Percentiles rank a stretch among this genome's conserved stretches.
Conservation (phyloP, 2,888 invertebrate genomes). For the Drosophila paranaensis region DNA sequence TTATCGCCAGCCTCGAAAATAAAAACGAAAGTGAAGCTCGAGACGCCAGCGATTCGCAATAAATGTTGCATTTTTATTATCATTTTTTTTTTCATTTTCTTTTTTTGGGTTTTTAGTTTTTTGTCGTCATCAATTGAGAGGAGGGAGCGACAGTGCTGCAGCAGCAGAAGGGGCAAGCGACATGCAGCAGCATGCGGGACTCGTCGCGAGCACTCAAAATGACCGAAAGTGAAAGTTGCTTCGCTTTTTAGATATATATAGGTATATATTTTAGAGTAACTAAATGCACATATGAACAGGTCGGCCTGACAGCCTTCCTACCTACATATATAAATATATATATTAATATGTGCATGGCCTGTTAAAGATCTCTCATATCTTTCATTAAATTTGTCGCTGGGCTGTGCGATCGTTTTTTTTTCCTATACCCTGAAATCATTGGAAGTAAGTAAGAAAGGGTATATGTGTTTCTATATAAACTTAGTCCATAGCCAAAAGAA, state of each 20-base stretch:
- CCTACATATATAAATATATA: background rate
- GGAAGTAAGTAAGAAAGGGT: too few species aligned
- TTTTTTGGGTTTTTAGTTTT: conserved; percentile 21
- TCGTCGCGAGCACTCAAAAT: conserved; percentile 51
- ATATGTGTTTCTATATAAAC: background rate
- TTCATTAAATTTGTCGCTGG: conserved; percentile 59
- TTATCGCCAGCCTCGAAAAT: conserved; percentile 36
- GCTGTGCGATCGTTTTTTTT: conserved; percentile 33
- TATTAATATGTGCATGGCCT: conserved; percentile 10
- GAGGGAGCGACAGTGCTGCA: conserved; percentile 8
- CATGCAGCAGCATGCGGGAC: conserved; percentile 23
- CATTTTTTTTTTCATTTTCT: conserved; percentile 42
- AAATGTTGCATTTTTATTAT: conserved; percentile 79
- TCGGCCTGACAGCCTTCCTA: background rate
- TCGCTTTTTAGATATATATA: conserved; percentile 2
- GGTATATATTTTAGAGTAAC: conserved; percentile 16
- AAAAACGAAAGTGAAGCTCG: conserved; percentile 52
- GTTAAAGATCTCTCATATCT: conserved; percentile 57
- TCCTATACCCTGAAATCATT: background rate
- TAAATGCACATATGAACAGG: conserved; percentile 20
- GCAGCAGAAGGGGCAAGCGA: conserved; percentile 11
- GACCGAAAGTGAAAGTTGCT: conserved; percentile 74
- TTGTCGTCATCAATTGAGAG: conserved; percentile 45
- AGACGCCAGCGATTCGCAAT: conserved; percentile 50
- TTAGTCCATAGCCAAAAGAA: background rate